Evolutionary conservation across 2,888 invertebrate genomes (phyloP).

Genomic region (Lasioglossum zephyrum): DNA sequence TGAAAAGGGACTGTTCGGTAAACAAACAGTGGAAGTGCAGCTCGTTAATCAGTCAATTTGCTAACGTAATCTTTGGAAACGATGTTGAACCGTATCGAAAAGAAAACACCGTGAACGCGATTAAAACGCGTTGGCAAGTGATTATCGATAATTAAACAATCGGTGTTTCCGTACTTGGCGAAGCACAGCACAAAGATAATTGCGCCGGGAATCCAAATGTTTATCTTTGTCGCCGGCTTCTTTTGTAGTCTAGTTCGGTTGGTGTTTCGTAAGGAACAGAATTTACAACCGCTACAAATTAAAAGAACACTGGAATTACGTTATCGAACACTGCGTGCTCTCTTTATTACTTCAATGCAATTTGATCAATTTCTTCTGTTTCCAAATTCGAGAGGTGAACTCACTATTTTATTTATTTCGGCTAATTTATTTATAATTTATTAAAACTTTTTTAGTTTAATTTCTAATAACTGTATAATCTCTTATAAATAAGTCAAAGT

Average conservation of each 20-base stretch:
- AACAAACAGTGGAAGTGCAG: slow-evolving; percentile 1
- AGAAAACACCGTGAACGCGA: slow-evolving; percentile 39
- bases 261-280: slow-evolving; percentile 41
- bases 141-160: slow-evolving; percentile 66
- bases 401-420: too few species aligned
- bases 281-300: slow-evolving; percentile 44
- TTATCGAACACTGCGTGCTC: neutral
- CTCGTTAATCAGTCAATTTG: neutral
- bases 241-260: slow-evolving; percentile 2
- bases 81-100: slow-evolving; percentile 21
- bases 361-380: neutral
- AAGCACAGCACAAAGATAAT: slow-evolving; percentile 55
- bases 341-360: too few species aligned
- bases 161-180: slow-evolving; percentile 32
- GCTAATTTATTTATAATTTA: too few species aligned
- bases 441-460: too few species aligned
- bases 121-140: slow-evolving; percentile 34
- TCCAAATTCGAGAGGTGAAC: too few species aligned
- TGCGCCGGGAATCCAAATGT: slow-evolving; percentile 62
- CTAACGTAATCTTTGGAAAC: slow-evolving; percentile 21
- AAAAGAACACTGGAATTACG: neutral
- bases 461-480: too few species aligned
- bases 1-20: slow-evolving; percentile 22
- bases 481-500: too few species aligned
- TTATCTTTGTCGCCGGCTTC: slow-evolving; percentile 33